Evolutionary conservation across 2,888 invertebrate genomes (phyloP).

Genomic region (Myathropa florea): DNA sequence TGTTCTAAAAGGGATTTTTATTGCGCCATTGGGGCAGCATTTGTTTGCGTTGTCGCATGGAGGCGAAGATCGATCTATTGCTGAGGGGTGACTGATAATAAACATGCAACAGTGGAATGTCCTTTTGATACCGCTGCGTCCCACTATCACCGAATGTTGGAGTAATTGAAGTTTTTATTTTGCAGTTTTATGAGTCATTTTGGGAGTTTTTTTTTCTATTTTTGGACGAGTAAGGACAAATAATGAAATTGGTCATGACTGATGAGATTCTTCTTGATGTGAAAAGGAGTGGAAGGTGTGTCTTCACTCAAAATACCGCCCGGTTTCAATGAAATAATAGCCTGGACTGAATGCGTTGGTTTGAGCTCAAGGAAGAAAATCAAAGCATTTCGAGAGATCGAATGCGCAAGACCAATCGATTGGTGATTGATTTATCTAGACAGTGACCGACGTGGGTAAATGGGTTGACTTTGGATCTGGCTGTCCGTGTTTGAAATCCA

Average conservation of each 20-base stretch:
- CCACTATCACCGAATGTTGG: conserved; percentile 23
- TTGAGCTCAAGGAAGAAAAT: too few species aligned
- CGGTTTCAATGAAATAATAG: too few species aligned
- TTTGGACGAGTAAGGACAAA: neutral
- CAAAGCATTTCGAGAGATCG: too few species aligned
- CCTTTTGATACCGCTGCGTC: conserved; percentile 19
- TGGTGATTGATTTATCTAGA: too few species aligned
- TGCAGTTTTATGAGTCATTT: neutral
- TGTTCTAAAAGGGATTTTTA: conserved; percentile 56
- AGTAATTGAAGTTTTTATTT: conserved; percentile 16
- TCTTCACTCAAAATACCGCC: too few species aligned
- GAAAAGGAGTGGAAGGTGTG: too few species aligned
- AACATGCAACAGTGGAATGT: conserved; percentile 56
- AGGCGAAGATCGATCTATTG: neutral
- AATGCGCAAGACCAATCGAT: too few species aligned
- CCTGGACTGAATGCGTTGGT: too few species aligned
- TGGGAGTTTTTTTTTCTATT: neutral
- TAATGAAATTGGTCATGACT: neutral
- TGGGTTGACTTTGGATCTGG: too few species aligned
- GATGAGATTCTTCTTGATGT: neutral
- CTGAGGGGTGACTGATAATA: conserved; percentile 18
- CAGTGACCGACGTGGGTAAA: too few species aligned
- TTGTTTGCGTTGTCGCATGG: conserved; percentile 38
- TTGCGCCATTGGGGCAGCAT: conserved; percentile 37
- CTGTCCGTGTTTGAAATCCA: too few species aligned